Conservation (phyloP, 1,140 invertebrate species). For the Eumeta japonica region DNA sequence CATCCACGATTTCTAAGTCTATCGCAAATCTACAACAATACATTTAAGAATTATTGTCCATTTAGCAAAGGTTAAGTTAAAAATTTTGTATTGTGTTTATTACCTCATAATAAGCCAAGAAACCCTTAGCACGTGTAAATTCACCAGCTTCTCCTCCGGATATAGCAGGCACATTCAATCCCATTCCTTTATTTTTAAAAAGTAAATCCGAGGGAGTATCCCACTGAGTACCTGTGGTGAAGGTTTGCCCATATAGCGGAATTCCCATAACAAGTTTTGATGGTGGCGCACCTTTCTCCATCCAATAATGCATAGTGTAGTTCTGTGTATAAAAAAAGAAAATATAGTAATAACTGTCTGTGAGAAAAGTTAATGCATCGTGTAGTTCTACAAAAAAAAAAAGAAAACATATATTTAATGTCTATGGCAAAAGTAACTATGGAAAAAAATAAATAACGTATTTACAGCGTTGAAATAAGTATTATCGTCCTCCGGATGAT, state of each 20-base stretch:
- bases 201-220: constrained; percentile 19
- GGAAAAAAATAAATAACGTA: constrained; percentile 15
- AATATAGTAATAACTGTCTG: constrained; percentile 10
- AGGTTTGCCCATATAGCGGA: constrained; percentile 87
- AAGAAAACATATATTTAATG: neutral
- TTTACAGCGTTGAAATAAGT: constrained; percentile 67
- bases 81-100: constrained; percentile 3
- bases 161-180: constrained; percentile 72
- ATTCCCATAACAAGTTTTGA: constrained; percentile 85
- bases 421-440: no score
- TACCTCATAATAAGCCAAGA: constrained; percentile 86
- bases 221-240: constrained; percentile 61
- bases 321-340: constrained; percentile 57
- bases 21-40: constrained; percentile 70
- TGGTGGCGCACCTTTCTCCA: constrained; percentile 74
- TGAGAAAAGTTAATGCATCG: no score
- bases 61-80: constrained; percentile 1
- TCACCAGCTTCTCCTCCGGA: constrained; percentile 75
- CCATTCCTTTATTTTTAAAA: constrained; percentile 59
- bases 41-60: constrained; percentile 3
- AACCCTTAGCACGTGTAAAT: constrained; percentile 80
- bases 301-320: constrained; percentile 87
- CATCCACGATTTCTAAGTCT: constrained; percentile 73
- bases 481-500: constrained; percentile 76
- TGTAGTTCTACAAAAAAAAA: no score